These are phyloP conservation scores for Diploscapter pachys DNA, from an alignment of 1,140 invertebrate species.

Conservation along the genomic window DNA sequence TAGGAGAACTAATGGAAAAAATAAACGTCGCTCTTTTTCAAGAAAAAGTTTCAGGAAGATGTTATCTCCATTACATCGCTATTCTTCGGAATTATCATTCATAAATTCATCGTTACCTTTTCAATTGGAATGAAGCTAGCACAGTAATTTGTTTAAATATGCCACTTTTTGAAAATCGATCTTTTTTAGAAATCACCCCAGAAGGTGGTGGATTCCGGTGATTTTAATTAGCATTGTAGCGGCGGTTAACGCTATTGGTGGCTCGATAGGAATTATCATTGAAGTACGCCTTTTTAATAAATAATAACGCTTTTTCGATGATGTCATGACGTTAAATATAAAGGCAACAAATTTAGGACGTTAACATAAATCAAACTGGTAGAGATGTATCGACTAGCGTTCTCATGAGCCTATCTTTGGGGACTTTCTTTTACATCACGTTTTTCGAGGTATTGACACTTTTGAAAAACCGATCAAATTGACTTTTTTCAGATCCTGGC, in stretches of 20 bases:
- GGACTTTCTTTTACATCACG: conserved; percentile 48
- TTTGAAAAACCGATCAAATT: conserved; percentile 11
- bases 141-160: not conserved
- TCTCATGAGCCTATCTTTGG: conserved; percentile 43
- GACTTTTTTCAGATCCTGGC: conserved; percentile 43
- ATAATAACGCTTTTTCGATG: not conserved
- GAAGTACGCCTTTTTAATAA: conserved; percentile 22
- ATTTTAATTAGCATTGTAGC: conserved; percentile 67
- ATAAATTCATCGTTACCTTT: conserved; percentile 68
- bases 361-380: conserved; percentile 28
- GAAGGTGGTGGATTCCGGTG: conserved; percentile 63
- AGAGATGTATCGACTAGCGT: conserved; percentile 42
- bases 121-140: conserved; percentile 61
- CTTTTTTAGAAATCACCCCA: conserved; percentile 62
- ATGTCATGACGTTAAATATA: not conserved
- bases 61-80: conserved; percentile 61
- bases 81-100: conserved; percentile 65
- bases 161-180: not conserved
- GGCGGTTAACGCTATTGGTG: conserved; percentile 68
- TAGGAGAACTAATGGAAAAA: too few species aligned
- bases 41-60: conserved; percentile 32
- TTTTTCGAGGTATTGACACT: conserved; percentile 43
- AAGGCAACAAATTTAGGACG: conserved; percentile 28
- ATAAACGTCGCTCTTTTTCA: too few species aligned
- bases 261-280: conserved; percentile 42